phyloP scores from a whole-genome alignment of 2,888 invertebrate species.

The Eledone cirrhosa region DNA sequence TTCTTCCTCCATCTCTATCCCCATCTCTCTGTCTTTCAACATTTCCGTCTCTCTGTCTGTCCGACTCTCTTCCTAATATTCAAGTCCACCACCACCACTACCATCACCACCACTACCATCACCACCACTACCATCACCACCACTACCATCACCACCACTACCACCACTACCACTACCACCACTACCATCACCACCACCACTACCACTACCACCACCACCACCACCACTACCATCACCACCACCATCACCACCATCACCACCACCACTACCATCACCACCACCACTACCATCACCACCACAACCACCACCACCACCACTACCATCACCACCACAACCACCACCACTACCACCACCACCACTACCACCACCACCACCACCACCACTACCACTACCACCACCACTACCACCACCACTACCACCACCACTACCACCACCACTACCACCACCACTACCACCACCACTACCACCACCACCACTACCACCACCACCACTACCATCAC shows the following conservation, averaged over 20 bases:
- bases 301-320: no score
- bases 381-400: background rate
- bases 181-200: slow-evolving; percentile 13
- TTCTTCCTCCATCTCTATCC: no score
- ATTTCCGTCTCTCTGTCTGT: no score
- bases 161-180: slow-evolving; percentile 13
- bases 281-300: no score
- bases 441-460: slow-evolving; percentile 13
- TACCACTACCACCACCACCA: slow-evolving; percentile 13
- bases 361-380: background rate
- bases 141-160: slow-evolving; percentile 13
- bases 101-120: slow-evolving; percentile 13
- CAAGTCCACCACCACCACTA: no score
- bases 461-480: slow-evolving; percentile 13
- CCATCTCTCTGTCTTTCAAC: no score
- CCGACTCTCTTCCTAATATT: background rate
- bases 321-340: no score
- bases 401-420: no score
- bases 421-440: background rate
- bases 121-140: slow-evolving; percentile 13
- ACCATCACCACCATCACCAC: slow-evolving; percentile 13
- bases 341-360: no score
- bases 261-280: no score
- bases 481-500: no score
- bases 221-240: slow-evolving; percentile 13